phyloP scores from a whole-genome alignment of 2,888 invertebrate genomes.

The Diplolepis rosae region DNA sequence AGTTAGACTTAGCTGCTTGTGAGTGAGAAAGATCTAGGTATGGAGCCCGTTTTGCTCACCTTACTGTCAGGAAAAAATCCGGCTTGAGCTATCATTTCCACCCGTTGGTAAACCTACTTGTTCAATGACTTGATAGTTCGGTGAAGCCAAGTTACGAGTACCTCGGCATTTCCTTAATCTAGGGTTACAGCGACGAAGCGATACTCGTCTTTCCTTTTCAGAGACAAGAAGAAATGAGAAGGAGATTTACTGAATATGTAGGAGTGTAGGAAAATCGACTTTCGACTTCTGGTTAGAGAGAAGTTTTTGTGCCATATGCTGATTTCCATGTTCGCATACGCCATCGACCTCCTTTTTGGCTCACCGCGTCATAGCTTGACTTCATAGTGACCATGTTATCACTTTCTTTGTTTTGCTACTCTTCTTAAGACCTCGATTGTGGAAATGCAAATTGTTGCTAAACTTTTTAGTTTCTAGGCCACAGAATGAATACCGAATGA shows the following conservation, averaged over 20 bases:
- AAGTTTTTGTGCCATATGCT: conserved; percentile 24
- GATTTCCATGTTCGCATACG: conserved; percentile 10
- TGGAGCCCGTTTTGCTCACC: conserved; percentile 47
- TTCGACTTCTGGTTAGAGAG: conserved; percentile 11
- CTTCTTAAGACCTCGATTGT: background rate
- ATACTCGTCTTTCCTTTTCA: background rate
- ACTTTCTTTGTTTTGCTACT: conserved; percentile 21
- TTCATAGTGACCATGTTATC: background rate
- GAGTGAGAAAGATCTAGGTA: conserved; percentile 51
- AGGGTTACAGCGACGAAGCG: background rate
- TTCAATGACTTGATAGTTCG: conserved; percentile 27
- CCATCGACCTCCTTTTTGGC: conserved; percentile 22
- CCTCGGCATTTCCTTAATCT: conserved; percentile 8
- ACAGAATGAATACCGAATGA: too few species aligned
- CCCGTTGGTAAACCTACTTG: conserved; percentile 29
- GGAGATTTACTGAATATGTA: background rate
- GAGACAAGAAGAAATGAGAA: background rate
- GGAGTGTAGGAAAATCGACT: conserved; percentile 23
- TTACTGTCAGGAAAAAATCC: conserved; percentile 57
- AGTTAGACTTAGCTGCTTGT: conserved; percentile 69
- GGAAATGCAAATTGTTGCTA: background rate
- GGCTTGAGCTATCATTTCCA: conserved; percentile 46
- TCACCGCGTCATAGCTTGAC: background rate
- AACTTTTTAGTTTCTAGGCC: too few species aligned
- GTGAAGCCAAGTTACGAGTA: conserved; percentile 23